These are phyloP conservation scores for Drosophila quinaria DNA, from an alignment of 2,888 invertebrate genomes.

Conservation along the genomic window DNA sequence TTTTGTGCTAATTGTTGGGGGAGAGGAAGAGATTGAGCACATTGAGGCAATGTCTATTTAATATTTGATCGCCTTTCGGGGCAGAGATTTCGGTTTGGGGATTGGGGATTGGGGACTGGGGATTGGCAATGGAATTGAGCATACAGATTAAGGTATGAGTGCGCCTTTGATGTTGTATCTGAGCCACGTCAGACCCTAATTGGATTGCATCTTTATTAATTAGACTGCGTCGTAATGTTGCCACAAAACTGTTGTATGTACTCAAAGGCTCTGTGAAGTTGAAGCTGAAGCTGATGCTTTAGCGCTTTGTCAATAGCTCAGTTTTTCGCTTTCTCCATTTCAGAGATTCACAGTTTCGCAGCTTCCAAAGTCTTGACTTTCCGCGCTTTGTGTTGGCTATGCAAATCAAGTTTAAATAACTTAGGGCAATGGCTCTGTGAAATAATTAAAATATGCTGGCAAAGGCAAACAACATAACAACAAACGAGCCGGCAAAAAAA, in stretches of 20 bases:
- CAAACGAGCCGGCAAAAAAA: constrained; percentile 48
- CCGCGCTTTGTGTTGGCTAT: constrained; percentile 36
- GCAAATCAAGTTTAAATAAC: constrained; percentile 68
- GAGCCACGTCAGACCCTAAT: constrained; percentile 47
- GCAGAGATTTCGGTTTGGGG: neutral
- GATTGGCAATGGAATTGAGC: constrained; percentile 6
- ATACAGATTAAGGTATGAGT: constrained; percentile 4
- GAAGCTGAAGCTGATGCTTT: constrained; percentile 5
- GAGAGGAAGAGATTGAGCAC: neutral
- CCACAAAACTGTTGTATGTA: constrained; percentile 18
- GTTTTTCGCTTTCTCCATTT: constrained; percentile 2
- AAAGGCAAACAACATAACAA: constrained; percentile 62
- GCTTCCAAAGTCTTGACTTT: neutral
- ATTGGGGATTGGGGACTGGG: neutral
- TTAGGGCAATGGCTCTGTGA: constrained; percentile 55
- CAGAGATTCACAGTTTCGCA: constrained; percentile 7
- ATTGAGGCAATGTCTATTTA: constrained; percentile 51
- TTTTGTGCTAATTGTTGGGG: constrained; percentile 31
- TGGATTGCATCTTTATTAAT: constrained; percentile 78
- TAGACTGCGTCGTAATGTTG: constrained; percentile 55
- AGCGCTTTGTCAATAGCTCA: constrained; percentile 10
- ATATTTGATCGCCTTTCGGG: constrained; percentile 69
- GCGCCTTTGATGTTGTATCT: constrained; percentile 69
- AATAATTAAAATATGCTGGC: constrained; percentile 75
- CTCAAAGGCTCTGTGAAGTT: constrained; percentile 12